Percentiles rank a stretch among this genome's conserved stretches.
These are phyloP conservation scores for Catagonus wagneri DNA, from an alignment of 2,113 vertebrate species.

Conservation along the genomic window DNA sequence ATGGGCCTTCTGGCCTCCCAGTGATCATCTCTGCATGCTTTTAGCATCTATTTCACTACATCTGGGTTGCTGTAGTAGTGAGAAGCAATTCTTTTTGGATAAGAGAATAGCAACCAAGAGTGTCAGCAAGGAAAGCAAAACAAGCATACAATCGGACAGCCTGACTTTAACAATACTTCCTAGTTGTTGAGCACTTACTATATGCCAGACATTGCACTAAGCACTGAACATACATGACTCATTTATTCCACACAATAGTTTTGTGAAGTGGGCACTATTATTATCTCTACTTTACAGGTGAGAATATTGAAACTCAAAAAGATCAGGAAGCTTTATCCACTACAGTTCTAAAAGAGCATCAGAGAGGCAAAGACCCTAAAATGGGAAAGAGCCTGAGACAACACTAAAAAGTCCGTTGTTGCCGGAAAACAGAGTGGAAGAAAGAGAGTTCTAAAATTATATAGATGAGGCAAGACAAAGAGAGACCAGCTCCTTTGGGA, in stretches of 20 bases:
- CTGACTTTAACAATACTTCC: not conserved
- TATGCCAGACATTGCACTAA: not conserved
- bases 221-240: not conserved
- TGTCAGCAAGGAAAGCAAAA: not conserved
- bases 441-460: conserved; percentile 17
- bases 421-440: not conserved
- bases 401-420: not conserved
- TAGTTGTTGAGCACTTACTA: not conserved
- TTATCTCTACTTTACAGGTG: not conserved
- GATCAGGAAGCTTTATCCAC: not conserved
- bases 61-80: not conserved
- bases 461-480: not conserved
- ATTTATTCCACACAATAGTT: conserved; percentile 13
- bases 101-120: not conserved
- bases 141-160: not conserved
- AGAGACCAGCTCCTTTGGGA: not conserved
- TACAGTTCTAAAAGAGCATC: not conserved
- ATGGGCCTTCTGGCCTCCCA: not conserved
- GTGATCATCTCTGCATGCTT: not conserved
- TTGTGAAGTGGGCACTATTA: conserved; percentile 10
- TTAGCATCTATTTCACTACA: not conserved
- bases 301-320: not conserved
- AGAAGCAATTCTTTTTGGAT: not conserved
- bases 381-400: not conserved
- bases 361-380: conserved; percentile 6